A percentile compares a stretch with the other conserved stretches of the same genome.
Evolutionary conservation across 2,888 invertebrate species (phyloP).

Genomic region (Invenusta paracnida): DNA sequence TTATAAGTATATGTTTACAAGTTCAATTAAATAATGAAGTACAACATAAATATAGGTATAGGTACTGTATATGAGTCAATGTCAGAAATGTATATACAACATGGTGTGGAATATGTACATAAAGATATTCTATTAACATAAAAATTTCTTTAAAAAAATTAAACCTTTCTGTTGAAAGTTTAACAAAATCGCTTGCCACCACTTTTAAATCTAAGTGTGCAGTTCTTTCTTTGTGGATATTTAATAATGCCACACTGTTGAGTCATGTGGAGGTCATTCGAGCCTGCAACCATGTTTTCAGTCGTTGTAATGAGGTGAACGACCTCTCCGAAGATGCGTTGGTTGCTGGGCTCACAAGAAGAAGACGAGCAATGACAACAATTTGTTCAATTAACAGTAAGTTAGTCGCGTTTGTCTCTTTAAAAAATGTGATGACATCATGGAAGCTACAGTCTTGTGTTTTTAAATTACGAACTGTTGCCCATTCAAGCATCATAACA

Average conservation of each 20-base stretch:
- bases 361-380: slow-evolving; percentile 2
- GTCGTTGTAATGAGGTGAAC: neutral
- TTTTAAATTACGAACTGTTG: neutral
- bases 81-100: slow-evolving; percentile 1
- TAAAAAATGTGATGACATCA: slow-evolving; percentile 1
- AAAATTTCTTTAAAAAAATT: neutral
- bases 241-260: slow-evolving; percentile 4
- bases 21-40: neutral
- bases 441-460: neutral
- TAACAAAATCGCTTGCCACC: neutral
- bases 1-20: no score
- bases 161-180: neutral
- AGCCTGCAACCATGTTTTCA: slow-evolving; percentile 2
- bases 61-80: slow-evolving; percentile 33
- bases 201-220: neutral
- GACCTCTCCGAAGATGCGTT: neutral
- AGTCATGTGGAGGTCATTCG: slow-evolving; percentile 2
- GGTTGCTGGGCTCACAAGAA: slow-evolving; percentile 23
- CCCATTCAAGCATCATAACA: slow-evolving; percentile 12
- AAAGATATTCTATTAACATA: neutral
- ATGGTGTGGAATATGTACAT: neutral
- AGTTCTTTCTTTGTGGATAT: neutral
- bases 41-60: neutral
- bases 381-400: neutral
- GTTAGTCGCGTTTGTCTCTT: neutral